These are phyloP conservation scores for Brachystomella parvula DNA, from an alignment of 1,140 invertebrate genomes.

Conservation along the genomic window DNA sequence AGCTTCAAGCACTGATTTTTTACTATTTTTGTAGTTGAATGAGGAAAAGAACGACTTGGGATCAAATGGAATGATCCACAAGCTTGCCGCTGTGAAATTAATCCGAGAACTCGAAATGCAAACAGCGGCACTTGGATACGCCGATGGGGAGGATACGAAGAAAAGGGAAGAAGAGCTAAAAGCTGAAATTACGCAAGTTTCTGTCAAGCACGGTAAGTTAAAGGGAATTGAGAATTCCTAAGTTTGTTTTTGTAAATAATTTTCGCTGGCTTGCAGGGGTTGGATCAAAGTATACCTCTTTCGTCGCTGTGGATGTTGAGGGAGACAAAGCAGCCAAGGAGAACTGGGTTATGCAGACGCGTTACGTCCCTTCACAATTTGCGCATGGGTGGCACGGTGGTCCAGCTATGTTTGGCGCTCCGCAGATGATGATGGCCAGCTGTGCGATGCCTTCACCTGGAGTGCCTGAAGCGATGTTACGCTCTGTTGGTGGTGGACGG, in stretches of 20 bases:
- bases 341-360: slow-evolving; percentile 35
- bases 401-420: not conserved
- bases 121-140: not conserved
- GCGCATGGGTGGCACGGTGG: slow-evolving; percentile 35
- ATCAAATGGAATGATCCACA: slow-evolving; percentile 26
- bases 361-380: slow-evolving; percentile 33
- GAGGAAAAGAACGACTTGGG: slow-evolving; percentile 18
- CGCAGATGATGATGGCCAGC: not conserved
- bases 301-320: slow-evolving; percentile 32
- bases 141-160: slow-evolving; percentile 25
- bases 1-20: not conserved
- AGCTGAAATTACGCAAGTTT: slow-evolving; percentile 18
- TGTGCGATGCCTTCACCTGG: not conserved
- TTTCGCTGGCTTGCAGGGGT: slow-evolving; percentile 24
- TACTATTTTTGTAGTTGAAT: not conserved
- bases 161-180: slow-evolving; percentile 29
- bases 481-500: not conserved
- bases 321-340: slow-evolving; percentile 16
- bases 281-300: slow-evolving; percentile 36
- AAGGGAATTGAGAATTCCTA: not conserved
- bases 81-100: slow-evolving; percentile 36
- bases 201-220: not conserved
- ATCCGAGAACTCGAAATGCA: slow-evolving; percentile 38
- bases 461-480: not conserved
- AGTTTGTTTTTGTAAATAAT: not conserved